Conservation (phyloP, 64 coral and sea anemone species). For the Orbicella faveolata region DNA sequence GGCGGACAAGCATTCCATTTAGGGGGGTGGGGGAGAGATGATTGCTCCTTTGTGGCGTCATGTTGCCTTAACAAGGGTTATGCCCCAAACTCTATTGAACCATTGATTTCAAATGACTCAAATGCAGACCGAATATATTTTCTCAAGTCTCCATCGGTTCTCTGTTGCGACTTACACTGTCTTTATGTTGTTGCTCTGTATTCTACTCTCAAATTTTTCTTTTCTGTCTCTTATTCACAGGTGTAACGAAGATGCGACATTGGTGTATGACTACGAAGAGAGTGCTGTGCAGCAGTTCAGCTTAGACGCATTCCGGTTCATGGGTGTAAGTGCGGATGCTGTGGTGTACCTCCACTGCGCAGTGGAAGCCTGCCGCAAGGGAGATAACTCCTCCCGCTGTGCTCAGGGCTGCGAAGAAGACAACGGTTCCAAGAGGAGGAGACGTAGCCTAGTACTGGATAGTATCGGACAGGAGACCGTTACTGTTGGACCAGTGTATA, state of each 20-base stretch:
- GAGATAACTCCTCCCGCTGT: slow-evolving; percentile 63
- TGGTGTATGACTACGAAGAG: slow-evolving; percentile 57
- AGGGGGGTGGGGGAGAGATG: too few relatives aligned
- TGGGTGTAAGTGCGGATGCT: not conserved
- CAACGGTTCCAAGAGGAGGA: not conserved
- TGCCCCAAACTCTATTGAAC: too few relatives aligned
- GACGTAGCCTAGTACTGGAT: slow-evolving; percentile 27
- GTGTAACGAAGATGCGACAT: slow-evolving; percentile 61
- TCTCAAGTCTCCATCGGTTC: too few relatives aligned
- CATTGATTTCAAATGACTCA: too few relatives aligned
- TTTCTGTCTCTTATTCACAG: slow-evolving; percentile 17
- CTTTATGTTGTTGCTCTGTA: too few relatives aligned
- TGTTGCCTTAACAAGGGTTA: too few relatives aligned
- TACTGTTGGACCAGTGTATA: slow-evolving; percentile 41
- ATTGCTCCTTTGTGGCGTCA: too few relatives aligned
- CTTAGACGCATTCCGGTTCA: slow-evolving; percentile 71
- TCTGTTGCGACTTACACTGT: too few relatives aligned
- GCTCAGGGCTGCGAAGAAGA: slow-evolving; percentile 47
- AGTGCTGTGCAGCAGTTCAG: slow-evolving; percentile 51
- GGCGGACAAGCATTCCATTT: too few relatives aligned
- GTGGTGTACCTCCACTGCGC: slow-evolving; percentile 67
- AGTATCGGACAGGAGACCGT: not conserved
- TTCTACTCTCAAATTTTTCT: too few relatives aligned
- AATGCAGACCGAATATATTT: too few relatives aligned
- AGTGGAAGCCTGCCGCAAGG: slow-evolving; percentile 70